Base-by-base conservation (phyloP, 1,140 invertebrate genomes). In the Drosophila saltans region DNA sequence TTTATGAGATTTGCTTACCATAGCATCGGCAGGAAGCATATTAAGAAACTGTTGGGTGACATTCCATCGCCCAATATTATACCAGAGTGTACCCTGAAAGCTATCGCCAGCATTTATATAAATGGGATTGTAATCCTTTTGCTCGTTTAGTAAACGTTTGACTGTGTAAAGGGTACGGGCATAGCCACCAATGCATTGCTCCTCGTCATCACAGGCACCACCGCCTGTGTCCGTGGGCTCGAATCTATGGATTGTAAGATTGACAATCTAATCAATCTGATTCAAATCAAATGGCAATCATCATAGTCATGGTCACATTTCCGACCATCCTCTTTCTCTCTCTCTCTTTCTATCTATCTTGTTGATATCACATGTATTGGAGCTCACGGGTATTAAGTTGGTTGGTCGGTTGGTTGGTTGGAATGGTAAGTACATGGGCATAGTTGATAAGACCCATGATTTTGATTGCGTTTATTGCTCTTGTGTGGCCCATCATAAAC, bases 51-150 rank as follows among this genome's bases (percentile, higher is more conserved):
- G 90, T 11, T 95, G 94, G 0, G 95, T 95, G 1, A 95, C 95
- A 72, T 95, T 95, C 94, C 96, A 97, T 70, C 95, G 94, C 67
- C 95, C 94, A 21, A 97, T 89, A 69, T 96, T 96, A 91, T 97
- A 97, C 96, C 96, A 98, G 1, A 97, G 93, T 1, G 97, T 97
- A 1, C 97, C 97, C 91, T 97, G 96, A 86, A 95, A 98, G 86
- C 96, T 96, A 91, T 98, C 97, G 0, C 97, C 97, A 0, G 95
- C 97, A 91, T 97, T 97, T 4, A 98, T 92, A 40, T 96, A 94
- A 59, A 98, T 92, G 0, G 95, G 94, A 79, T 96, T 94, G 0
- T 92, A 92, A 88, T 95, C 92, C 75, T 94, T 88, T 70, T 93
- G 88, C 77, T 95, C 92, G 64, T 93, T 75, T 36, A 94, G 88